Percentiles rank a stretch among this genome's conserved stretches.
Conservation (phyloP, 2,113 vertebrate genomes). For the Neotoma lepida region DNA sequence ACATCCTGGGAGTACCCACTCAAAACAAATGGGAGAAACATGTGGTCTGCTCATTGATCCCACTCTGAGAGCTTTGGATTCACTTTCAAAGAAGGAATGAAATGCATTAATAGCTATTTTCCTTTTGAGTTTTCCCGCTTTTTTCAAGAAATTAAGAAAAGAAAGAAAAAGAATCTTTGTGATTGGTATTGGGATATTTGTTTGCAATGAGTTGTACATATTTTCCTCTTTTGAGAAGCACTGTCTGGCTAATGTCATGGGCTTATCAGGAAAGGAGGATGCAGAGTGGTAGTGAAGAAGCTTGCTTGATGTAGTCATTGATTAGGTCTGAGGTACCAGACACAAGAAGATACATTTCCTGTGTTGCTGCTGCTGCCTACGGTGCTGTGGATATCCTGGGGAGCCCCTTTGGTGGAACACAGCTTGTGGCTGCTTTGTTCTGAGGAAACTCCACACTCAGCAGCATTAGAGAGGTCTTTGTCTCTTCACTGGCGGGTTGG, state of each 20-base stretch:
- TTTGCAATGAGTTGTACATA: neutral
- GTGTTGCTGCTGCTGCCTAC: neutral
- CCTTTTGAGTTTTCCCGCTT: neutral
- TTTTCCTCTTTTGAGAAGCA: conserved; percentile 31
- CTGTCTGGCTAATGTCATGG: neutral
- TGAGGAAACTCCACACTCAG: neutral
- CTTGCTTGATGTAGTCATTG: neutral
- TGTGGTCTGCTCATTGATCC: neutral
- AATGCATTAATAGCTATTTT: conserved; percentile 5
- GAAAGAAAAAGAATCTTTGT: neutral
- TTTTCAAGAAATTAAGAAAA: neutral
- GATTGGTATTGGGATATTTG: neutral
- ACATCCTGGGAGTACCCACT: neutral
- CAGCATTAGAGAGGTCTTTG: neutral
- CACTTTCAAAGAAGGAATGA: neutral
- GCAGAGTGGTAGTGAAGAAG: neutral
- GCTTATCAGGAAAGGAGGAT: neutral
- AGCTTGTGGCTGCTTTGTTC: neutral
- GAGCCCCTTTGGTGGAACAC: neutral
- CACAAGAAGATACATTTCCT: neutral
- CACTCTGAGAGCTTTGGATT: neutral
- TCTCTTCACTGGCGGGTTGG: neutral
- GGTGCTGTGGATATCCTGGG: neutral
- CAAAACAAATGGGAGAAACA: neutral
- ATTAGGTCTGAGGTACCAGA: conserved; percentile 8